Percentiles rank a stretch among this genome's conserved stretches.
These are phyloP conservation scores for Entomobrya proxima DNA, from an alignment of 2,888 invertebrate species.

Conservation along the genomic window DNA sequence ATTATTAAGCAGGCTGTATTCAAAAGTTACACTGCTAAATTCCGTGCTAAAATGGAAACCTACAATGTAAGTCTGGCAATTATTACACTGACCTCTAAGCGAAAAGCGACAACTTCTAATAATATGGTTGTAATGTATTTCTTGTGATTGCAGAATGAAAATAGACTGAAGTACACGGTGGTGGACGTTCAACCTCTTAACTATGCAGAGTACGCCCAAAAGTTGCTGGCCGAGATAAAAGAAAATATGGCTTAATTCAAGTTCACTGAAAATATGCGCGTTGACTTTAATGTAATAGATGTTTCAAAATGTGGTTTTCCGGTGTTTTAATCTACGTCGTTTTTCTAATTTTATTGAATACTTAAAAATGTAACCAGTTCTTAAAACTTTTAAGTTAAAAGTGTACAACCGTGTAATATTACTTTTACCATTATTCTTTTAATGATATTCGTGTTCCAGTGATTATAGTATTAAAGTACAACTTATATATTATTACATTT, in stretches of 20 bases:
- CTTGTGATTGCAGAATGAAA: constrained; percentile 83
- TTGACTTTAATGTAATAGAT: not conserved
- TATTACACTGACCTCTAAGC: not conserved
- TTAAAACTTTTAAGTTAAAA: no score
- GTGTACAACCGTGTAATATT: no score
- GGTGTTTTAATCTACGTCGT: not conserved
- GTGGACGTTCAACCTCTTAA: constrained; percentile 85
- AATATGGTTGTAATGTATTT: not conserved
- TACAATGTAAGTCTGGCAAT: constrained; percentile 86
- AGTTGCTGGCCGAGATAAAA: constrained; percentile 85
- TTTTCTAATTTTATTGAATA: not conserved
- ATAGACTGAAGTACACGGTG: constrained; percentile 86
- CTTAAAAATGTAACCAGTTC: no score
- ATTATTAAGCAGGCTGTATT: constrained; percentile 87
- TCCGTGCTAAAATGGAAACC: constrained; percentile 92
- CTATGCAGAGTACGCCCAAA: constrained; percentile 85
- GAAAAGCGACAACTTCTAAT: no score
- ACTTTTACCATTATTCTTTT: no score
- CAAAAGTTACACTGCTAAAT: constrained; percentile 87
- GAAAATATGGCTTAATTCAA: constrained; percentile 76
- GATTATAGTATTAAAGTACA: no score
- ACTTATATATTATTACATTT: no score
- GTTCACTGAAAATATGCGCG: not conserved
- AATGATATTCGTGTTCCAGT: no score
- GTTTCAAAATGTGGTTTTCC: not conserved